Conservation (phyloP, 2,888 invertebrate genomes). For the Hirtodrosophila histrioides region DNA sequence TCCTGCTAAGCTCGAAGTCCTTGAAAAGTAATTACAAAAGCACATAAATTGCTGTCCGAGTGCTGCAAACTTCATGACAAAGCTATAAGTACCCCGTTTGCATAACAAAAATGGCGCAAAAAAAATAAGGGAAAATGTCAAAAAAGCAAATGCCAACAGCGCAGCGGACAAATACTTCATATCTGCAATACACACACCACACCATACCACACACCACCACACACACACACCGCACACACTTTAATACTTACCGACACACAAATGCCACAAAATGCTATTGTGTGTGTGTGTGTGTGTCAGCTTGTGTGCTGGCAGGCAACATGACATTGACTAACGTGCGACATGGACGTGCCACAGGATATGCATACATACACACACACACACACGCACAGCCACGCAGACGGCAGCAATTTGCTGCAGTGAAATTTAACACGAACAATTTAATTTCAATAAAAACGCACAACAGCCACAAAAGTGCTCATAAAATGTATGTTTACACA, state of each 20-base stretch:
- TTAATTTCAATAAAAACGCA: slow-evolving; percentile 74
- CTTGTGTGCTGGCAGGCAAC: slow-evolving; percentile 39
- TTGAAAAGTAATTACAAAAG: slow-evolving; percentile 27
- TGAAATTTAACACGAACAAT: slow-evolving; percentile 73
- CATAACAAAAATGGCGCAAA: not conserved
- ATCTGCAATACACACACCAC: slow-evolving; percentile 33
- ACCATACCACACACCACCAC: not conserved
- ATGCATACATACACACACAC: slow-evolving; percentile 8
- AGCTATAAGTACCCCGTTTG: slow-evolving; percentile 36
- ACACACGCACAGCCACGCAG: slow-evolving; percentile 8
- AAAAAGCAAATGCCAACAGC: slow-evolving; percentile 49
- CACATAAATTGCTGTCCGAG: slow-evolving; percentile 33
- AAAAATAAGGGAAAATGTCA: slow-evolving; percentile 24
- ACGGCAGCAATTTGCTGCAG: slow-evolving; percentile 59
- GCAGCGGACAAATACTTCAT: slow-evolving; percentile 59
- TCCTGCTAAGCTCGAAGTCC: slow-evolving; percentile 11
- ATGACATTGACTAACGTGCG: slow-evolving; percentile 63
- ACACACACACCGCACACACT: slow-evolving; percentile 8
- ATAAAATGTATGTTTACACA: slow-evolving; percentile 52
- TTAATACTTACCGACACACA: too few species aligned
- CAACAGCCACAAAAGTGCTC: slow-evolving; percentile 42
- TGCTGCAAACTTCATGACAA: slow-evolving; percentile 34
- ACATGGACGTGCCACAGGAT: slow-evolving; percentile 47
- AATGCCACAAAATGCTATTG: slow-evolving; percentile 38
- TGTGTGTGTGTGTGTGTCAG: slow-evolving; percentile 21